Base-by-base conservation (phyloP, 1,140 invertebrate species). In the Aphidius gifuensis region DNA sequence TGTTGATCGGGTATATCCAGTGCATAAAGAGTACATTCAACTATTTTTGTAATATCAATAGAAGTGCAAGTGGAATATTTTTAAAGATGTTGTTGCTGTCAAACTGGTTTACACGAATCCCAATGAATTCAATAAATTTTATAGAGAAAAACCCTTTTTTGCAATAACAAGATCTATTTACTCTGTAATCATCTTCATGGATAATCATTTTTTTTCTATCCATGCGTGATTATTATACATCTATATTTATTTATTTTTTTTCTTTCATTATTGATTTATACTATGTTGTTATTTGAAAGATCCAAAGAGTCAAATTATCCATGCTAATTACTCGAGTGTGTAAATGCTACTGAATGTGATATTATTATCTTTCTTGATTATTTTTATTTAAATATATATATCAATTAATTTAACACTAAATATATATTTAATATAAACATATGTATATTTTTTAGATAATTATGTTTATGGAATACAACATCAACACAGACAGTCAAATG, bases 51-150 rank as follows among this genome's bases (percentile, higher is more conserved):
- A 63, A 48, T 51, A 32, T 51, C 43, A 44, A 58, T 51, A 50
- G 42, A 62, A 53, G 53, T 55, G 53, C 53, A 55, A 55, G 53
- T 55, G 53, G 54, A 62, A 63, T 63, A 39, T 58, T 57, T 57
- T 46, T 57, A 43, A 56, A 46, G 47, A 64, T 58, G 57, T 48
- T 69, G 63, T 66, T 71, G 72, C 71, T 68, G 72, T 77, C 69
- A 76, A 79, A 77, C 75, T 71, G 74, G 74, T 77, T 77, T 32
- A 69, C 61, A 61, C 61, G 61, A 55, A 68, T 47, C 16, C 57
- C 48, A 49, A 21, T 49, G 42, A 58, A 58, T 59, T 50, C 58
- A 59, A 59, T 59, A 59, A 43, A 38, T 48, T 38, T 54, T 54
- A 54, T 42, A 54, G 43, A 7, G 39, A 51, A 40, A 40, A 42